Evolutionary conservation across 2,888 invertebrate species (phyloP).

Genomic region (Carterocephalus palaemon): DNA sequence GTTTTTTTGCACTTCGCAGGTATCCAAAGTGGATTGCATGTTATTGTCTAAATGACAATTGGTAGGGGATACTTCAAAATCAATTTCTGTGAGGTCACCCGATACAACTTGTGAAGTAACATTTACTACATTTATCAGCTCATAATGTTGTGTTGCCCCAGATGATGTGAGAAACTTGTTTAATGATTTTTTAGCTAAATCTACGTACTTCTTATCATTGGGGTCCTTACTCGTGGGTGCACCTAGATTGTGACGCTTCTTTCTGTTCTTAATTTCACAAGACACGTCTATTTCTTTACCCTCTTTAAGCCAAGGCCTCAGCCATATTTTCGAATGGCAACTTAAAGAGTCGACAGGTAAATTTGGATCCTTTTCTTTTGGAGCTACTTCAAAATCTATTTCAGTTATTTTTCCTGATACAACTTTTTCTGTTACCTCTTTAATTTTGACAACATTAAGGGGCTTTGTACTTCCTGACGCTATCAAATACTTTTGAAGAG

Average conservation of each 20-base stretch:
- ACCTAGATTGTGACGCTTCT: background rate
- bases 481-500: slow-evolving; percentile 37
- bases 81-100: slow-evolving; percentile 42
- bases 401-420: slow-evolving; percentile 54
- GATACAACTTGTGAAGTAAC: slow-evolving; percentile 42
- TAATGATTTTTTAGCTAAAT: slow-evolving; percentile 45
- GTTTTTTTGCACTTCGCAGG: slow-evolving; percentile 34
- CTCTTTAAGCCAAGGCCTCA: slow-evolving; percentile 73
- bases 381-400: slow-evolving; percentile 48
- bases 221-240: slow-evolving; percentile 27
- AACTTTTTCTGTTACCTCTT: slow-evolving; percentile 54
- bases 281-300: slow-evolving; percentile 45
- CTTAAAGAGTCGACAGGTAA: slow-evolving; percentile 31
- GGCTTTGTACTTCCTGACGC: slow-evolving; percentile 26
- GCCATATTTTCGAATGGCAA: slow-evolving; percentile 76
- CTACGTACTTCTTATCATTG: slow-evolving; percentile 37
- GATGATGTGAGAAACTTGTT: slow-evolving; percentile 37
- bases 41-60: slow-evolving; percentile 35
- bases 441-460: slow-evolving; percentile 41
- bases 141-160: slow-evolving; percentile 34
- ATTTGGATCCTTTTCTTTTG: slow-evolving; percentile 37
- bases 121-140: slow-evolving; percentile 42
- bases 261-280: slow-evolving; percentile 28
- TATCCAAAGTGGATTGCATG: slow-evolving; percentile 30
- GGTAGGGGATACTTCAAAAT: slow-evolving; percentile 42